These are phyloP conservation scores for Eristalis arbustorum DNA, from an alignment of 2,888 invertebrate species.

Conservation along the genomic window DNA sequence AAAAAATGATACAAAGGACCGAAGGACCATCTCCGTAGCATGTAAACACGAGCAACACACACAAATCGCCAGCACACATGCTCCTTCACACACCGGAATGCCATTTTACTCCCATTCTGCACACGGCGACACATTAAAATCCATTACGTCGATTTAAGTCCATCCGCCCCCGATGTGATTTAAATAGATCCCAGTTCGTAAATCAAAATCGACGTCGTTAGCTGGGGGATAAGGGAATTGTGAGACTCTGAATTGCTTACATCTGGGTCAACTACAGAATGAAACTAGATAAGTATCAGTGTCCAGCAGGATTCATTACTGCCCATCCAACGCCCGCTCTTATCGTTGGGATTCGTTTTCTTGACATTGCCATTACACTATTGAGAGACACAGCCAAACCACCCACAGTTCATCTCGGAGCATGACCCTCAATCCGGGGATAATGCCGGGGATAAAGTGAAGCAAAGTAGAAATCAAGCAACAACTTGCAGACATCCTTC, in stretches of 20 bases:
- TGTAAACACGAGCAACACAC: not conserved
- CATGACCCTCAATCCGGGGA: conserved; percentile 7
- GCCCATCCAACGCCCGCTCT: conserved; percentile 9
- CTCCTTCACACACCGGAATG: not conserved
- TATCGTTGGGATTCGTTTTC: conserved; percentile 46
- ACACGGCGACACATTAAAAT: conserved; percentile 44
- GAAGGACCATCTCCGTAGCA: not conserved
- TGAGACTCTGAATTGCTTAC: not conserved
- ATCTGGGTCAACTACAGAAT: conserved; percentile 42
- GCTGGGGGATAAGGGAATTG: conserved; percentile 20
- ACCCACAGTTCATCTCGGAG: not conserved
- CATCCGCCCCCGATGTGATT: conserved; percentile 23
- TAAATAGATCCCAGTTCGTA: conserved; percentile 38
- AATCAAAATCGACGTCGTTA: conserved; percentile 52
- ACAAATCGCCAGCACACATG: conserved; percentile 27
- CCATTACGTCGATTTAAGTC: conserved; percentile 52
- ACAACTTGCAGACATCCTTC: not conserved
- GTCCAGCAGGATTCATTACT: conserved; percentile 37
- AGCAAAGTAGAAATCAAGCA: not conserved
- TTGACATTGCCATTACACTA: conserved; percentile 43
- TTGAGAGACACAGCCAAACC: not conserved
- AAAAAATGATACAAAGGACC: conserved; percentile 7
- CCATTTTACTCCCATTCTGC: not conserved
- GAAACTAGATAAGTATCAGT: conserved; percentile 22
- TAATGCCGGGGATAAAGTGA: not conserved